Evolutionary conservation across 2,113 vertebrate genomes (phyloP).

Genomic region (Oryzias woworae): DNA sequence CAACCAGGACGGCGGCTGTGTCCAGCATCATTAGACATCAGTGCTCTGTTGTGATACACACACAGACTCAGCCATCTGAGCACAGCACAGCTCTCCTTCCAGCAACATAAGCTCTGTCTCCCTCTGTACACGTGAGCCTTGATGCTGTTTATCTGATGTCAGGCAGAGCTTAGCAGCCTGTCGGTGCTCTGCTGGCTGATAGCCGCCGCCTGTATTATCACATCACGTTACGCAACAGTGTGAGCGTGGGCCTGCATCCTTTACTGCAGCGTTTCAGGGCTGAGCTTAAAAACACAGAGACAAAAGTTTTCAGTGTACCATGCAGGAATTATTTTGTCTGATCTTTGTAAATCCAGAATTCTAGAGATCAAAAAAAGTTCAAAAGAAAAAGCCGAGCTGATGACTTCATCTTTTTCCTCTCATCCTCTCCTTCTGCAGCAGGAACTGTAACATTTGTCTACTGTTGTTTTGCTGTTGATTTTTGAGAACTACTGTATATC

Average conservation of each 20-base stretch:
- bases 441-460: too few species aligned
- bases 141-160: slow-evolving; percentile 48
- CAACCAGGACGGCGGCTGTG: not conserved
- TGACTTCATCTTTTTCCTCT: too few species aligned
- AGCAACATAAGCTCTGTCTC: slow-evolving; percentile 29
- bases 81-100: slow-evolving; percentile 10
- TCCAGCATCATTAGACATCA: not conserved
- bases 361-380: not conserved
- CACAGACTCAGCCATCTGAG: slow-evolving; percentile 9
- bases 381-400: not conserved
- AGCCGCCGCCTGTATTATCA: slow-evolving; percentile 37
- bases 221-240: slow-evolving; percentile 46
- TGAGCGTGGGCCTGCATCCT: not conserved
- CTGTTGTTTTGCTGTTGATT: too few species aligned
- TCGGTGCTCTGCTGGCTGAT: slow-evolving; percentile 32
- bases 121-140: slow-evolving; percentile 44
- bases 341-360: not conserved
- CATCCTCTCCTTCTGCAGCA: too few species aligned
- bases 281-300: not conserved
- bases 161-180: slow-evolving; percentile 33
- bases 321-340: not conserved
- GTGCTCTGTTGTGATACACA: slow-evolving; percentile 1
- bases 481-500: too few species aligned
- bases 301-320: too few species aligned
- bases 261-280: not conserved